Evolutionary conservation across 2,888 invertebrate species (phyloP).

Genomic region (Eupithecia inturbata): DNA sequence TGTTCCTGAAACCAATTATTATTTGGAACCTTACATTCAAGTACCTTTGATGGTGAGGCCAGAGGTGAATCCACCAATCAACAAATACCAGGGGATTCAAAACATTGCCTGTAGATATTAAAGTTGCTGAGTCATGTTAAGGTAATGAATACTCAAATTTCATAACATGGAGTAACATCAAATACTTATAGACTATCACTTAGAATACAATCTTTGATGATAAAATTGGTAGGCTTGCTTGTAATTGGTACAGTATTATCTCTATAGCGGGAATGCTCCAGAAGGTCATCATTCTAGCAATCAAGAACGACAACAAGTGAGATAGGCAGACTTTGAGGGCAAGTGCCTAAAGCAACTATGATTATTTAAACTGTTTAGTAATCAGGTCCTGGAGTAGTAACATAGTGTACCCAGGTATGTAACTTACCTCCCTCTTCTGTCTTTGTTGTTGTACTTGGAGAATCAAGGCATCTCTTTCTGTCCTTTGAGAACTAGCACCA

Average conservation of each 20-base stretch:
- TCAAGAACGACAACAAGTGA: neutral
- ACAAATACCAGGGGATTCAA: neutral
- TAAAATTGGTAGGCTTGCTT: neutral
- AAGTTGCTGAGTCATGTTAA: neutral
- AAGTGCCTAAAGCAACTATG: neutral
- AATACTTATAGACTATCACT: neutral
- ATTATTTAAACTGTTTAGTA: neutral
- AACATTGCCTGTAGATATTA: neutral
- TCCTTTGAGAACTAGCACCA: conserved; percentile 90
- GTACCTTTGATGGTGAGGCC: neutral
- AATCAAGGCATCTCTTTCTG: conserved; percentile 88
- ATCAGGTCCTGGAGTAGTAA: neutral
- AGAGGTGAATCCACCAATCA: neutral
- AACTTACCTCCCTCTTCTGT: conserved; percentile 90
- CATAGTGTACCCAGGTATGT: neutral
- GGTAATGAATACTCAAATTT: neutral
- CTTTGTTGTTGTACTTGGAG: conserved; percentile 93
- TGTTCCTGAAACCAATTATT: conserved; percentile 79
- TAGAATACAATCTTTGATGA: neutral
- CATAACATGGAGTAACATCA: conserved; percentile 8
- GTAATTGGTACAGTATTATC: neutral
- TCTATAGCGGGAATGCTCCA: neutral
- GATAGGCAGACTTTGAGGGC: neutral
- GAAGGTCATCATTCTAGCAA: neutral
- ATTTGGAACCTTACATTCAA: neutral